A percentile compares a stretch with the other conserved stretches of the same genome.
phyloP scores from a whole-genome alignment of 1,140 invertebrate genomes.

The Anastrepha obliqua region DNA sequence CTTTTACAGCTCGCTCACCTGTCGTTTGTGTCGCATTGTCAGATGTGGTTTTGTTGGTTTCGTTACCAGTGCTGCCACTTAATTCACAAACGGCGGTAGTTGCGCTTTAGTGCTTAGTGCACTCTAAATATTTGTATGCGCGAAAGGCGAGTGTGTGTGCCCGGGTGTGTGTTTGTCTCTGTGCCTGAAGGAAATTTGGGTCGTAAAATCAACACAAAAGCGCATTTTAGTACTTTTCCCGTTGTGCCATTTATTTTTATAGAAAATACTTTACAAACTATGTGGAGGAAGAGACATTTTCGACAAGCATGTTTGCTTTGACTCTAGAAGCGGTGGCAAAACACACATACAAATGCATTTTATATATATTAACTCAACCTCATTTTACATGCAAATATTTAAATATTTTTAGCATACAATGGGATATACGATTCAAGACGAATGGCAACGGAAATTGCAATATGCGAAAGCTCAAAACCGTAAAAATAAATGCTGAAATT shows the following conservation, averaged over 20 bases:
- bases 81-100: slow-evolving; percentile 38
- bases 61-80: slow-evolving; percentile 39
- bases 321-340: not conserved
- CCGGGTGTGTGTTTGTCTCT: not conserved
- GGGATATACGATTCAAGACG: not conserved
- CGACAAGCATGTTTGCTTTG: not conserved
- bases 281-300: not conserved
- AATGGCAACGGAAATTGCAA: too few relatives aligned
- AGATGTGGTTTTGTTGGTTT: slow-evolving; percentile 15
- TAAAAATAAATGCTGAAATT: too few relatives aligned
- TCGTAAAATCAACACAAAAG: slow-evolving; percentile 47
- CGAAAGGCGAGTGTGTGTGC: not conserved
- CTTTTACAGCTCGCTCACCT: not conserved
- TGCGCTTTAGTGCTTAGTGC: slow-evolving; percentile 36
- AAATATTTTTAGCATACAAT: not conserved
- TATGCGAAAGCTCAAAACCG: too few relatives aligned
- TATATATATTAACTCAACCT: slow-evolving; percentile 19
- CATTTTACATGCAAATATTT: not conserved
- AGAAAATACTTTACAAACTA: not conserved
- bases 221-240: not conserved
- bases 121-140: not conserved
- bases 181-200: not conserved
- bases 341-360: not conserved
- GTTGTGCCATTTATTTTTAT: slow-evolving; percentile 46
- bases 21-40: slow-evolving; percentile 17